Conservation (phyloP, 92 coral and sea anemone genomes). For the Porites evermanni region DNA sequence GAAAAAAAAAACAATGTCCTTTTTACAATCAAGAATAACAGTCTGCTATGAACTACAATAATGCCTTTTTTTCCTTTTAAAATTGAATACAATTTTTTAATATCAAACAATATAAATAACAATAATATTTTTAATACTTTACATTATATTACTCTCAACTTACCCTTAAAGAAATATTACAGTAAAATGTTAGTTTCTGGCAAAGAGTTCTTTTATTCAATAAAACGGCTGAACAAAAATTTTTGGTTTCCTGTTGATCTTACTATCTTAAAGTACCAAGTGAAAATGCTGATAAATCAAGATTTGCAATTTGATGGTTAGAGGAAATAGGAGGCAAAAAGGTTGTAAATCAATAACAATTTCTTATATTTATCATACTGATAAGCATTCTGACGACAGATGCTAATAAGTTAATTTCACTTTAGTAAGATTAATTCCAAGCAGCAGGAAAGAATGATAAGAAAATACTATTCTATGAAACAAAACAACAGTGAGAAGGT, state of each 20-base stretch:
- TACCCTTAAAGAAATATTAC: too few species aligned
- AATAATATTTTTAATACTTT: too few species aligned
- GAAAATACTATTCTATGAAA: neutral
- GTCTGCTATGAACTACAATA: neutral
- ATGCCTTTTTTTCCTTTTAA: neutral
- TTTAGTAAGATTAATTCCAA: constrained; percentile 12
- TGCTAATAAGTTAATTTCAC: constrained; percentile 10
- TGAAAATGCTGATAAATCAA: neutral
- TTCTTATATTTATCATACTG: neutral
- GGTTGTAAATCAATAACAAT: neutral
- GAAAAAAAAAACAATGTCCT: neutral
- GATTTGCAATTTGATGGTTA: neutral
- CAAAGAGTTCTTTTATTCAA: too few species aligned
- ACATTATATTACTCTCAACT: too few species aligned
- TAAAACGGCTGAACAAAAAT: neutral
- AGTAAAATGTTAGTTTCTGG: too few species aligned
- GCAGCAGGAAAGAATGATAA: neutral
- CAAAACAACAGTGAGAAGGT: constrained; percentile 18
- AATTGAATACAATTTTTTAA: too few species aligned
- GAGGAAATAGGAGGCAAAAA: neutral
- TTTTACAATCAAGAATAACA: constrained; percentile 9
- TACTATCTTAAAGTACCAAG: neutral
- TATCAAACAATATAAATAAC: too few species aligned
- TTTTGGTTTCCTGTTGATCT: neutral
- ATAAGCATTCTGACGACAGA: neutral